phyloP scores from a whole-genome alignment of 53 echinoderm and acorn worm species.

The Antedon mediterranea region DNA sequence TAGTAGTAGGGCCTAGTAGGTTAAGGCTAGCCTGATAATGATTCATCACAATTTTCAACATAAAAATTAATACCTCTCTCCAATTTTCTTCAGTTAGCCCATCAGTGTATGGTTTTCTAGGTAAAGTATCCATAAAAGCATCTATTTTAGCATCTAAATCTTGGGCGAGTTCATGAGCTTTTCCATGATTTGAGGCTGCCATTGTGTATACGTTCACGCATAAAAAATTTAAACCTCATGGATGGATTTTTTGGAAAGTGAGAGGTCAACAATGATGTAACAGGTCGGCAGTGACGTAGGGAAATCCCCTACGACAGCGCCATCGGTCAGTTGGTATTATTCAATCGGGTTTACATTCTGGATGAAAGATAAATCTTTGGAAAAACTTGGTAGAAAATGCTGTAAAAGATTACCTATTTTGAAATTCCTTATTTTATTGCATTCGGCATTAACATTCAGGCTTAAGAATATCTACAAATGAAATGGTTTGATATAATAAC shows the following conservation, averaged over 20 bases:
- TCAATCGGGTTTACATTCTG: no score
- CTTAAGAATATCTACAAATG: no score
- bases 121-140: neutral
- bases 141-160: neutral
- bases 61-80: constrained; percentile 23
- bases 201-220: no score
- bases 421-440: no score
- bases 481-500: no score
- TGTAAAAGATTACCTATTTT: no score
- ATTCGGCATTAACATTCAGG: no score
- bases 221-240: neutral
- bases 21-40: no score
- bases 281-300: neutral
- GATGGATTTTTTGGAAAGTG: neutral
- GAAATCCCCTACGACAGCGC: neutral
- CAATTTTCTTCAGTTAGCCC: neutral
- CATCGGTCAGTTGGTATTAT: no score
- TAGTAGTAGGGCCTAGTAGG: no score
- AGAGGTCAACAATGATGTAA: neutral
- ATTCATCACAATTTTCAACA: constrained; percentile 17
- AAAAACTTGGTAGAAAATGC: no score
- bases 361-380: no score
- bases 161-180: neutral
- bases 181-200: neutral
- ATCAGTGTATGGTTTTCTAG: neutral